A percentile compares a stretch with the other conserved stretches of the same genome.
phyloP scores from a whole-genome alignment of 2,888 invertebrate genomes.

The Digitonthophagus gazella region DNA sequence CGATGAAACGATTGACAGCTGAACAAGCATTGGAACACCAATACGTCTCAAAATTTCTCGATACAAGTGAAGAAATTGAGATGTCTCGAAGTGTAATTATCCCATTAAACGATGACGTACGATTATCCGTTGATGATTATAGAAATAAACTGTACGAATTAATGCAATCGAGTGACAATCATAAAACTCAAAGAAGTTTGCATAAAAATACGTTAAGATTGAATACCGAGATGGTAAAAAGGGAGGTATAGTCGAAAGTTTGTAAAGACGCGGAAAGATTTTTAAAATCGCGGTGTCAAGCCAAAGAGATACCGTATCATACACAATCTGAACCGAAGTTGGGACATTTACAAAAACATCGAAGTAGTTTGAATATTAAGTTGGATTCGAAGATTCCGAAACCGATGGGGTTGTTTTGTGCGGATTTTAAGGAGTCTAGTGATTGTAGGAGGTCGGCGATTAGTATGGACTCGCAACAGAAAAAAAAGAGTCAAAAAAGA shows the following conservation, averaged over 20 bases:
- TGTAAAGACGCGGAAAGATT: constrained; percentile 42
- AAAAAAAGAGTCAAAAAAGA: constrained; percentile 47
- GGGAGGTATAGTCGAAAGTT: constrained; percentile 41
- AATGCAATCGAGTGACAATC: constrained; percentile 58
- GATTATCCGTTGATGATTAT: constrained; percentile 86
- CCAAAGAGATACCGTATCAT: constrained; percentile 39
- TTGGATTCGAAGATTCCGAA: constrained; percentile 33
- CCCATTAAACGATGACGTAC: constrained; percentile 84
- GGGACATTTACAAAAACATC: constrained; percentile 19
- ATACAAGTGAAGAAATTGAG: constrained; percentile 71
- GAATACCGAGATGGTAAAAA: constrained; percentile 30
- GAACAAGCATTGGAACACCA: constrained; percentile 81
- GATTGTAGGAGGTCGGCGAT: constrained; percentile 29
- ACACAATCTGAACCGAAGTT: constrained; percentile 33
- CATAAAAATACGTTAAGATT: constrained; percentile 29
- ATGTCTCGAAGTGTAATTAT: constrained; percentile 76
- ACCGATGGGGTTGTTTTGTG: constrained; percentile 24
- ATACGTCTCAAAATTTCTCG: constrained; percentile 83
- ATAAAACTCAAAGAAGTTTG: constrained; percentile 35
- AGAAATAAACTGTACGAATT: constrained; percentile 87
- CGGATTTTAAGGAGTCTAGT: constrained; percentile 22
- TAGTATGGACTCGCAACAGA: constrained; percentile 49
- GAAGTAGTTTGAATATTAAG: constrained; percentile 25
- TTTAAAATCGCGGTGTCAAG: constrained; percentile 37
- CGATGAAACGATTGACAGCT: constrained; percentile 81